A percentile compares a stretch with the other conserved stretches of the same genome.
These are phyloP conservation scores for Charina bottae DNA, from an alignment of 2,113 vertebrate species.

Conservation along the genomic window DNA sequence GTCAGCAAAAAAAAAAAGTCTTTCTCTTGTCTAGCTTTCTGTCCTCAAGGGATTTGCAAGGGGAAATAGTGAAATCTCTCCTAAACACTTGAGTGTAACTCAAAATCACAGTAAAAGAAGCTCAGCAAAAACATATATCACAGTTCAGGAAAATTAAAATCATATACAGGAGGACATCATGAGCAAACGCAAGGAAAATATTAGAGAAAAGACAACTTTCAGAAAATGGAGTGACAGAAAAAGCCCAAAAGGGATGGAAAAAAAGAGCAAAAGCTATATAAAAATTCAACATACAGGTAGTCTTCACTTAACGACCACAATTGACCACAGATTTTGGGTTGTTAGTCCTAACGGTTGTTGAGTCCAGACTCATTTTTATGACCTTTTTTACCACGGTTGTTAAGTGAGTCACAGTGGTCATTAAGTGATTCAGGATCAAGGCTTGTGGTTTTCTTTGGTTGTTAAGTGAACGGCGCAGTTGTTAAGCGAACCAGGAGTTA, in stretches of 20 bases:
- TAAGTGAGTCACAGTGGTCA: no score
- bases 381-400: no score
- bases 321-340: no score
- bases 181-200: neutral
- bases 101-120: neutral
- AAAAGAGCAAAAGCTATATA: neutral
- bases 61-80: neutral
- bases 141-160: neutral
- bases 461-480: no score
- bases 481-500: no score
- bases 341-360: no score
- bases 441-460: no score
- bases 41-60: neutral
- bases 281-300: neutral
- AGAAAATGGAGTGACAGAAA: neutral
- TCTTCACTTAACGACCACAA: no score
- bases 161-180: neutral
- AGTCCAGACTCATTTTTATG: no score
- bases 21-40: neutral
- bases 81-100: neutral
- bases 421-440: no score
- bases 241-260: neutral
- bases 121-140: neutral
- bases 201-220: neutral
- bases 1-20: neutral